Percentiles rank a stretch among this genome's conserved stretches.
These are phyloP conservation scores for Cotesia chilonis DNA, from an alignment of 1,140 invertebrate species.

Conservation along the genomic window DNA sequence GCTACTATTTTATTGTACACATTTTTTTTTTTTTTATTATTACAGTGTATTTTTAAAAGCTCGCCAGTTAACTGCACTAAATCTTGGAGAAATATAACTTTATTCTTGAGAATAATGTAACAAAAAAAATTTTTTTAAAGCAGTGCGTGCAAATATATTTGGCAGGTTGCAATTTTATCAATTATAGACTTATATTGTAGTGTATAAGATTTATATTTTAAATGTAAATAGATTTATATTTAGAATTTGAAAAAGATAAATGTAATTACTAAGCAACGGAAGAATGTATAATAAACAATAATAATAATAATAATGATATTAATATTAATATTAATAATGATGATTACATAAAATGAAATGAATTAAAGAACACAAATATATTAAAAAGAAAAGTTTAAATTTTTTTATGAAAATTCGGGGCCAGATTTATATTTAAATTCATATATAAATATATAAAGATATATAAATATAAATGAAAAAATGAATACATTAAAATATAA, in stretches of 20 bases:
- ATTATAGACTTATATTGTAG: constrained; percentile 51
- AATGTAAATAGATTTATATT: constrained; percentile 51
- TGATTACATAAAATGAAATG: too few relatives aligned
- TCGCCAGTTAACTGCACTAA: constrained; percentile 19
- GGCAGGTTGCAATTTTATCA: constrained; percentile 43
- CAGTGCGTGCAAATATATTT: constrained; percentile 23
- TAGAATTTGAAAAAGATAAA: constrained; percentile 30
- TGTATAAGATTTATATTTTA: constrained; percentile 46
- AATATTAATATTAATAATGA: too few relatives aligned
- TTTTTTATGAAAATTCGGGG: constrained; percentile 61
- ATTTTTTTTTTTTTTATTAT: not conserved
- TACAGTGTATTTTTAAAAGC: not conserved
- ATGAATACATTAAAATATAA: constrained; percentile 16
- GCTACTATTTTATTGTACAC: constrained; percentile 26
- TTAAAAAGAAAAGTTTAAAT: constrained; percentile 43
- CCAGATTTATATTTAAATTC: constrained; percentile 62
- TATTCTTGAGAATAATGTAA: not conserved
- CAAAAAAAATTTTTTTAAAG: not conserved
- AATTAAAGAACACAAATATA: constrained; percentile 17
- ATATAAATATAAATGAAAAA: constrained; percentile 35
- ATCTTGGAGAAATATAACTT: not conserved
- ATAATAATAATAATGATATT: constrained; percentile 20
- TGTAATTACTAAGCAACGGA: constrained; percentile 27
- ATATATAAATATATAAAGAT: constrained; percentile 45
- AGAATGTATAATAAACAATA: constrained; percentile 22